Base-by-base conservation (phyloP, 2,888 invertebrate genomes). In the Blomia tropicalis region DNA sequence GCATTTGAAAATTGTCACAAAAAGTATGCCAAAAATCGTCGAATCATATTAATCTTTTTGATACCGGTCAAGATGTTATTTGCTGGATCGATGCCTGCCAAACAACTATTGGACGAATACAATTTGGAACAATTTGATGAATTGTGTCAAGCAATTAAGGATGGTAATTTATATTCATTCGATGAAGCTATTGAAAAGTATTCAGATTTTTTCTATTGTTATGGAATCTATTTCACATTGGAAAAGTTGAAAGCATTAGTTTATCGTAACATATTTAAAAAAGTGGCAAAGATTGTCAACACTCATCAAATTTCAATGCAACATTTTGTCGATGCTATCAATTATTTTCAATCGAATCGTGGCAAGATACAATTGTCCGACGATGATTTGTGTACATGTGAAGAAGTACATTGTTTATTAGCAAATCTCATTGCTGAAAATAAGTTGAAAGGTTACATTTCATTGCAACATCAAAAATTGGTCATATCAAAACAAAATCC, bases 381-480 rank as follows among this genome's bases (percentile, higher is more conserved):
- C 7, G 82, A 81, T 36, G 76, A 77, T 30, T 89, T 91, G 71
- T 85, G 92, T 2, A 89, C 91, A 72, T 79, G 85, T 69, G 93
- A 93, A 73, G 95, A 96, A 74, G 88, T 92, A 0, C 87, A 92
- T 70, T 96, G 96, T 75, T 87, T 96, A 70, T 82, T 96, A 2
- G 91, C 93, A 1, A 96, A 95, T 78, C 80, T 98, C 61, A 96
- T 98, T 70, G 89, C 82, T 72, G 92, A 93, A 75, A 90, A 90
- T 27, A 93, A 91, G 77, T 90, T 98, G 69, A 95, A 95, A 74
- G 96, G 98, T 0, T 98, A 98, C 74, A 91, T 98, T 71, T 93
- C 95, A 0, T 86, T 91, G 76, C 87, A 89, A 70, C 95, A 98
- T 75, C 85, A 92, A 73, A 95, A 93, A 76, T 80, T 98, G 63